Base-by-base conservation (phyloP, 2,113 vertebrate species). In the Suricata suricatta region DNA sequence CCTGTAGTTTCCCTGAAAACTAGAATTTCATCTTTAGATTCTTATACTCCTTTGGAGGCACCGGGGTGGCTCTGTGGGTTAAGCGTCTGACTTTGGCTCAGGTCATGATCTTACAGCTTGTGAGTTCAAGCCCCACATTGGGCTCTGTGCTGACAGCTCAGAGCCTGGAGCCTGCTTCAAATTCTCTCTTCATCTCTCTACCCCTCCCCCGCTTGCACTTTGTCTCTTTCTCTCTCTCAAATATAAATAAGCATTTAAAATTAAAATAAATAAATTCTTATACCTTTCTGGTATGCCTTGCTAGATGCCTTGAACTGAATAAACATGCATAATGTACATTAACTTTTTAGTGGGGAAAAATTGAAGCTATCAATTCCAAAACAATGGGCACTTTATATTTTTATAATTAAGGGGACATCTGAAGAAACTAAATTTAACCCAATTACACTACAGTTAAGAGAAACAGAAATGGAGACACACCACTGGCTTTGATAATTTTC, bases 21-120 rank as follows among this genome's bases (percentile, higher is more conserved):
- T 96, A 93, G 38, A 72, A 94, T 86, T 95, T 57, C 93, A 16
- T 88, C 35, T 95, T 79, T n/a, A 77, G 72, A 96, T 66, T 96
- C 33, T 87, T 87, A 88, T 15, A 35, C 1, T 2, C 5, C 50
- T 41, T 41, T 41, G 5, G 41, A 5, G 41, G 41, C 41, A 41
- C 41, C 41, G 41, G 41, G 41, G 41, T 41, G 41, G 41, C 41
- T 41, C 41, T 41, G 41, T 41, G 41, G 3, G 41, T 41, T 41
- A 41, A 41, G 41, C 5, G 5, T 41, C 41, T 41, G 41, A 41
- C 41, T 41, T 41, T 41, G 41, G 41, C 41, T 41, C 41, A 41
- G 41, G 41, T 41, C 41, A 41, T 41, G 41, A 41, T 41, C 41
- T 41, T 41, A 41, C 41, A 41, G 41, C 41, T 41, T 41, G 41